Evolutionary conservation across 2,888 invertebrate genomes (phyloP), one percentile per base, ranked within the genome.

Genomic region (Andrena bucephala): DNA sequence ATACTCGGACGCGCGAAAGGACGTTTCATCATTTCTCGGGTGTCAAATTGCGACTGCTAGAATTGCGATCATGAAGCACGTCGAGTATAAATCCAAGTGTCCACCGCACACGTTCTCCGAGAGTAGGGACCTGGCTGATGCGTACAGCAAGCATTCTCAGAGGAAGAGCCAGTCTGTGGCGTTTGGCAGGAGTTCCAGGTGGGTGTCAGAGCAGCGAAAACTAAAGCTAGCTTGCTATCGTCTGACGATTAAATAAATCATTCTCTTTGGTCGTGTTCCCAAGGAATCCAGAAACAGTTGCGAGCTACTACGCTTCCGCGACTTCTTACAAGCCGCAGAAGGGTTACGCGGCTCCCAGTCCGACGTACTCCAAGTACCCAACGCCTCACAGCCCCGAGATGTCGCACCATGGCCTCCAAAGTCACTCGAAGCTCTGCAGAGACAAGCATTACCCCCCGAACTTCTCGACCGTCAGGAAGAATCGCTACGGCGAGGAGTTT

Each of bases 141-240:
- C 73, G n/a, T 88, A 78, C 65, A 85, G 89, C 82, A 88, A 88
- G 50, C 84, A 84, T 80, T 52, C 66, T n/a, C 87, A 87, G 73
- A 84, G 42, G 54, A 83, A 33, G 36, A 81, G 81, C 36, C 83
- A 85, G 48, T 57, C 75, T 6, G 48, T 77, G 8, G 60, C 75
- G 10, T 54, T 81, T 27, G 63, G 57, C 48, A 86, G 81, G 59
- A 76, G 54, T 20, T 82, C 74, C 66, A 90, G 89, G 90, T 90
- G 70, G 75, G 84, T 85, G 24, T 57, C 2, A n/a, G 57, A n/a
- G 48, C 33, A 54, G 16, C 62, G 27, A 5, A 20, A 57, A 27
- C 4, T 24, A 27, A 13, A 10, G 10, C 4, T 1, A 10, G 10
- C 4, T 1, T 57, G 24, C 8, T 4, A 27, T 57, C 24, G 10